Evolutionary conservation across 2,113 vertebrate genomes (phyloP), one percentile per base, ranked within the genome.

Genomic region (Crocuta crocuta): DNA sequence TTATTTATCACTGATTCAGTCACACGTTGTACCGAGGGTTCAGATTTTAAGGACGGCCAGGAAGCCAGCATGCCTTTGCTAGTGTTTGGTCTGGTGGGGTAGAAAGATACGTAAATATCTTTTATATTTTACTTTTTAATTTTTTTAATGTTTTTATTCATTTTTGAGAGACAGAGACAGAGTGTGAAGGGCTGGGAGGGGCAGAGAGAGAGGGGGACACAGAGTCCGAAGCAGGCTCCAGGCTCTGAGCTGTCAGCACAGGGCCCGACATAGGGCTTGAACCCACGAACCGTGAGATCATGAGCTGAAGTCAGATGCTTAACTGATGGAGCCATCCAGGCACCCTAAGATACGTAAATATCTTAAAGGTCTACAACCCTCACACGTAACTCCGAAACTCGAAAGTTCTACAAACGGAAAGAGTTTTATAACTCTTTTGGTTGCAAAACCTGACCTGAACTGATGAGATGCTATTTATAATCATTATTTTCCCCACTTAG

Each of bases 21-120:
- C 24, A n/a, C 35, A 24, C 9, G 0, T 0, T 3, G 81, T 10
- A 13, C 28, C 0, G 17, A 82, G 50, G 55, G 39, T 24, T 39
- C 39, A 19, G 4, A 2, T 23, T 31, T 33, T 68, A 10, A 0
- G 13, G 33, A 4, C 3, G 23, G 39, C 10, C 2, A 0, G n/a
- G 35, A 58, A 19, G 16, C 76, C 39, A 3, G 11, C 2, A 5
- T 50, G 17, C 5, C 53, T 28, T 16, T 33, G 12, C 15, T 17
- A 3, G 81, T 9, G 31, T 16, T 63, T 31, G 0, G 61, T 6
- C 24, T 12, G n/a, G n/a, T 26, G 8, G 80, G 24, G 11, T 21
- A 5, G 35, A 26, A 43, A 15, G 79, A 8, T 39, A 48, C 9
- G 66, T 15, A 8, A 45, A 21, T 33, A 8, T 61, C 58, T 61